Percentiles rank a stretch among this genome's conserved stretches.
These are phyloP conservation scores for Rhodophaea formosa DNA, from an alignment of 2,888 invertebrate species.

Conservation along the genomic window DNA sequence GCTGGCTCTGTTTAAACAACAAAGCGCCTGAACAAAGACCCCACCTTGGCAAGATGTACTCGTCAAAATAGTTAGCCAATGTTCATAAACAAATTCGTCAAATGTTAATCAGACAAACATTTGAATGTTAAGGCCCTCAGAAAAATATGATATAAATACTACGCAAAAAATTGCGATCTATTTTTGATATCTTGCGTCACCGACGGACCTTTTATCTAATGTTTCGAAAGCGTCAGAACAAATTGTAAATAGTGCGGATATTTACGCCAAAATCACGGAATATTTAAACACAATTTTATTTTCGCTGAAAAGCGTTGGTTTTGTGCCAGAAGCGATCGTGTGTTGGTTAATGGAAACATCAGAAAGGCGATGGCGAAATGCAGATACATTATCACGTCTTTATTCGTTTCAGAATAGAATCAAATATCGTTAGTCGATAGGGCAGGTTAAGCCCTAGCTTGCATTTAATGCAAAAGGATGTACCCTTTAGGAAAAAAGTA, in stretches of 20 bases:
- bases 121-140: too few relatives aligned
- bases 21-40: conserved; percentile 5
- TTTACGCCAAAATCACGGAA: conserved; percentile 4
- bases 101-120: background rate
- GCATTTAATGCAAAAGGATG: too few relatives aligned
- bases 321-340: conserved; percentile 10
- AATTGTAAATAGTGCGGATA: conserved; percentile 11
- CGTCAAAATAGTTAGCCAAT: background rate
- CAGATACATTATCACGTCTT: too few relatives aligned
- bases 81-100: background rate
- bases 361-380: conserved; percentile 6
- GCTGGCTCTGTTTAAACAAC: conserved; percentile 8
- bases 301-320: conserved; percentile 11
- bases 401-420: too few relatives aligned
- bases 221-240: conserved; percentile 1
- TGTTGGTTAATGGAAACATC: conserved; percentile 10
- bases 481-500: too few relatives aligned
- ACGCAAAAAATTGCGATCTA: background rate
- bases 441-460: too few relatives aligned
- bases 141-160: conserved; percentile 4
- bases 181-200: background rate
- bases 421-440: too few relatives aligned
- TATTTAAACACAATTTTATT: conserved; percentile 12
- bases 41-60: background rate
- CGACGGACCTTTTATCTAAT: conserved; percentile 2